A percentile compares a stretch with the other conserved stretches of the same genome.
These are phyloP conservation scores for Eulemur albifrons DNA, from an alignment of 2,797 vertebrate genomes.

Conservation along the genomic window DNA sequence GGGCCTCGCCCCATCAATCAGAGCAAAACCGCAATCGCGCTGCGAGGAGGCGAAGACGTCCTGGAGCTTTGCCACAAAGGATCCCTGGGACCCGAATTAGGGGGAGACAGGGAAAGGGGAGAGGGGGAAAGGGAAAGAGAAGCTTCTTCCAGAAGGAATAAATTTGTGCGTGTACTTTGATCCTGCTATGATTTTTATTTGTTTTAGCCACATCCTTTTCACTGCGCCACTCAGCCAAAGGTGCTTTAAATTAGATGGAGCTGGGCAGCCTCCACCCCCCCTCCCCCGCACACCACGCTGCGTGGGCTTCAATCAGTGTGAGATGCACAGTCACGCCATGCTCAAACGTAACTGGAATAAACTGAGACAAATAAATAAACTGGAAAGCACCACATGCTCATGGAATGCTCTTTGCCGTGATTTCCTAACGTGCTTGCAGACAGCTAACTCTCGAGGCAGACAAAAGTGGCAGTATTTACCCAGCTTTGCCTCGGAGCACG, in stretches of 20 bases:
- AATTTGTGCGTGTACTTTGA: slow-evolving; percentile 92
- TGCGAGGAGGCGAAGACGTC: slow-evolving; percentile 80
- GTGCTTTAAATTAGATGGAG: slow-evolving; percentile 92
- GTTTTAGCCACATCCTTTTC: slow-evolving; percentile 93
- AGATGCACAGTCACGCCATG: slow-evolving; percentile 47
- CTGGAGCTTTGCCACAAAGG: slow-evolving; percentile 34
- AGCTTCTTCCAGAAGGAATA: slow-evolving; percentile 92
- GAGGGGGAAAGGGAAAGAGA: slow-evolving; percentile 43
- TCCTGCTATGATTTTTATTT: slow-evolving; percentile 93
- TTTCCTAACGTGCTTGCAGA: not conserved
- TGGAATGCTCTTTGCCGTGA: slow-evolving; percentile 60
- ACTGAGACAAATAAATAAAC: slow-evolving; percentile 74
- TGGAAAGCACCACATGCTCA: not conserved
- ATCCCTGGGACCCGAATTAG: not conserved
- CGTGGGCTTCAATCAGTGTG: not conserved
- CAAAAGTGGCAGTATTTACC: slow-evolving; percentile 47
- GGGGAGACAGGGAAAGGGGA: not conserved
- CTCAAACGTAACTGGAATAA: slow-evolving; percentile 68
- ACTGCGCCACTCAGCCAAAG: slow-evolving; percentile 87
- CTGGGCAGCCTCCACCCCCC: slow-evolving; percentile 42
- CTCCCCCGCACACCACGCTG: slow-evolving; percentile 15
- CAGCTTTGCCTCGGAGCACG: not conserved
- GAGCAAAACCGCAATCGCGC: slow-evolving; percentile 76
- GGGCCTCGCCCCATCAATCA: slow-evolving; percentile 82
- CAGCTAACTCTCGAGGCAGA: not conserved